phyloP scores from a whole-genome alignment of 2,888 invertebrate species.

The Spicauda simplicius region DNA sequence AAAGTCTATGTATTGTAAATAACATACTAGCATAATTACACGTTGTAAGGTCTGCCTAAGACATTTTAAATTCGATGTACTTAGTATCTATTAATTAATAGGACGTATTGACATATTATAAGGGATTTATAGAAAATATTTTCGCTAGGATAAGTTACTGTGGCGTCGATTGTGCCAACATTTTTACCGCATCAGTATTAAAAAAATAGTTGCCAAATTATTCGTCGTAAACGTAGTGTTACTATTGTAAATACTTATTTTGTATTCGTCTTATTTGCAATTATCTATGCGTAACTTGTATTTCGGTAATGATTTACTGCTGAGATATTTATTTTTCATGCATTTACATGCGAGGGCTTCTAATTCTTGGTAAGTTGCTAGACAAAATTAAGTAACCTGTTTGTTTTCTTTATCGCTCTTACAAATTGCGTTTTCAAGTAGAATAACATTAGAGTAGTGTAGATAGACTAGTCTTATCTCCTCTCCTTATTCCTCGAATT shows the following conservation, averaged over 20 bases:
- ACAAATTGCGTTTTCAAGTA: conserved; percentile 12
- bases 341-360: conserved; percentile 76
- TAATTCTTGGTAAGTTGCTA: conserved; percentile 68
- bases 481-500: background rate
- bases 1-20: conserved; percentile 76
- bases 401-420: conserved; percentile 29
- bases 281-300: conserved; percentile 53
- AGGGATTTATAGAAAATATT: conserved; percentile 75
- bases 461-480: background rate
- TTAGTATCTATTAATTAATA: conserved; percentile 66
- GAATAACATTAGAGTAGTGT: conserved; percentile 7
- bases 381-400: conserved; percentile 2
- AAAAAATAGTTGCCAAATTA: conserved; percentile 79
- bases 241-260: conserved; percentile 75
- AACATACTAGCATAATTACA: conserved; percentile 63
- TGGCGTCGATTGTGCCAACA: conserved; percentile 82
- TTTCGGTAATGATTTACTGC: conserved; percentile 62
- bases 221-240: conserved; percentile 65
- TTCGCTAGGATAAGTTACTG: conserved; percentile 64
- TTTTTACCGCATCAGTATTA: conserved; percentile 85
- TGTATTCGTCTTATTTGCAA: conserved; percentile 57
- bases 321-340: conserved; percentile 76
- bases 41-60: conserved; percentile 75
- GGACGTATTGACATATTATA: conserved; percentile 54
- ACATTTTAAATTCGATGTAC: conserved; percentile 82